Percentiles rank a stretch among this genome's conserved stretches.
Evolutionary conservation across 2,797 vertebrate genomes (phyloP).

Genomic region (Rhabdophis nuchalis): DNA sequence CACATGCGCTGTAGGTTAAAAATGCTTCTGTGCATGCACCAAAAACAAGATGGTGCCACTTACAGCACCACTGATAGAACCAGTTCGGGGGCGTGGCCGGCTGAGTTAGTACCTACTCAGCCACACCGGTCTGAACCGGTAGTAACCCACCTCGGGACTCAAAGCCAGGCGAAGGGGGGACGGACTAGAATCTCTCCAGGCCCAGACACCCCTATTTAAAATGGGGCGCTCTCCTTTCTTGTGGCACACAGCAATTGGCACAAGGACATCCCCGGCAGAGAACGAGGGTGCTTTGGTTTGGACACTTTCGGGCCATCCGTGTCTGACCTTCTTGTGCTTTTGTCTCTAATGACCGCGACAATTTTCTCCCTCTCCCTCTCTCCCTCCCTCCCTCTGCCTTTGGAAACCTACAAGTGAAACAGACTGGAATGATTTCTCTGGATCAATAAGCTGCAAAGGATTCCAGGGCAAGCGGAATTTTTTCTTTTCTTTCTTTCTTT

Average conservation of each 20-base stretch:
- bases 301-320: neutral
- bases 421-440: neutral
- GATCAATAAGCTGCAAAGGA: neutral
- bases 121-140: no score
- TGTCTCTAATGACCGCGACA: neutral
- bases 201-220: neutral
- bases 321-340: neutral
- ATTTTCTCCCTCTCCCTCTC: no score
- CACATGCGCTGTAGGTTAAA: no score
- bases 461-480: neutral
- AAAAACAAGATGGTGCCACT: no score
- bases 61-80: no score
- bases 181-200: neutral
- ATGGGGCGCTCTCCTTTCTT: neutral
- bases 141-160: no score
- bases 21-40: no score
- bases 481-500: no score
- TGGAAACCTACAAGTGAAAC: neutral
- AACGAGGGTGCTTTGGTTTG: neutral
- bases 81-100: no score
- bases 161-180: neutral
- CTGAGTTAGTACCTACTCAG: no score
- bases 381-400: neutral
- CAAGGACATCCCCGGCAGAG: neutral
- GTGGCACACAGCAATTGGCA: neutral